Percentiles rank a stretch among this genome's conserved stretches.
These are phyloP conservation scores for Chaetops frenatus DNA, from an alignment of 2,113 vertebrate species.

Conservation along the genomic window DNA sequence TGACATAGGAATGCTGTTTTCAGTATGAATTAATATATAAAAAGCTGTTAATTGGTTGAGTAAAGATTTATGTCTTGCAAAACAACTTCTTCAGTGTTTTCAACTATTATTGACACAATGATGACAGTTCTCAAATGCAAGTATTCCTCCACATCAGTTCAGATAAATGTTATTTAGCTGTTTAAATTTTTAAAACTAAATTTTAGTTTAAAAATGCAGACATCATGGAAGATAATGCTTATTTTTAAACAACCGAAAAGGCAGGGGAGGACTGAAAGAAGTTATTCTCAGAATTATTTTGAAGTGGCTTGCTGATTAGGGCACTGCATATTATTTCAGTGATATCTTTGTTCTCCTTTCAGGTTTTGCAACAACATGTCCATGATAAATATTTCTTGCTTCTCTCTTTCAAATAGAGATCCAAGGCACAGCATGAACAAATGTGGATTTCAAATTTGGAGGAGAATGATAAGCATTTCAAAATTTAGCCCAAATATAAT, in stretches of 20 bases:
- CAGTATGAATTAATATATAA: not conserved
- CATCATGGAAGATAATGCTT: not conserved
- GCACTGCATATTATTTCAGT: not conserved
- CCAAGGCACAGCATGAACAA: conserved; percentile 3
- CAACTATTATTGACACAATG: not conserved
- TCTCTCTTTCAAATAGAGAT: conserved; percentile 1
- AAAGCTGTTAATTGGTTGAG: not conserved
- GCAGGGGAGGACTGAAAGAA: not conserved
- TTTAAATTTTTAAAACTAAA: conserved; percentile 9
- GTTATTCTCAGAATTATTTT: not conserved
- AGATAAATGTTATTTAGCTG: not conserved
- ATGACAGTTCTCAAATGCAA: not conserved
- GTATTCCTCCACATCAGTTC: not conserved
- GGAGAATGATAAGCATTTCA: not conserved
- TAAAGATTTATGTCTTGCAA: conserved; percentile 12
- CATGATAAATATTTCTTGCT: not conserved
- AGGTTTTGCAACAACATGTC: not conserved
- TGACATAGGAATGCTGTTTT: not conserved
- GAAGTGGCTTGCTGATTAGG: not conserved
- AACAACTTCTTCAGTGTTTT: not conserved
- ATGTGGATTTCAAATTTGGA: not conserved
- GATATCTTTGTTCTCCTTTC: not conserved
- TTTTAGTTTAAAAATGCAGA: not conserved
- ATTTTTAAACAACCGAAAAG: not conserved
- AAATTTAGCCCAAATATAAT: conserved; percentile 1